Evolutionary conservation across 2,113 vertebrate species (phyloP).

Genomic region (Heterotilapia buettikoferi): DNA sequence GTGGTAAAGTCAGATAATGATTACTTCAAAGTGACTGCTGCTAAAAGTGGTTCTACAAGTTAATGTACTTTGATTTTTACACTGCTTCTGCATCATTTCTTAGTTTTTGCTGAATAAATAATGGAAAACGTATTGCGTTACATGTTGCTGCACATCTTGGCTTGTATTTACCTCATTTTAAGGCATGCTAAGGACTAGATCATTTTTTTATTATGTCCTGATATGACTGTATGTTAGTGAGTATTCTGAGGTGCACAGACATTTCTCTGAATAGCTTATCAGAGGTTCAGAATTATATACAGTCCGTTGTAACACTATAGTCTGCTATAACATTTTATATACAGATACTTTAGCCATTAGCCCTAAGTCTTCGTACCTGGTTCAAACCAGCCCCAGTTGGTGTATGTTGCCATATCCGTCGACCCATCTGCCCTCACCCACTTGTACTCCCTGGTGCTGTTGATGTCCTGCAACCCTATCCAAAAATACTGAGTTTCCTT

Average conservation of each 20-base stretch:
- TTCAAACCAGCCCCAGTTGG: constrained; percentile 85
- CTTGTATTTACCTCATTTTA: not conserved
- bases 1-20: not conserved
- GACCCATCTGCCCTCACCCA: constrained; percentile 73
- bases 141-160: not conserved
- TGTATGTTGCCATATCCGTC: constrained; percentile 66
- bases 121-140: not conserved
- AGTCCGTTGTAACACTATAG: not conserved
- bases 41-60: not conserved
- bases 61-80: not conserved
- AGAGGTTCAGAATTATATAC: not conserved
- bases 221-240: not conserved
- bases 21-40: not conserved
- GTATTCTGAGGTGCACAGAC: not conserved
- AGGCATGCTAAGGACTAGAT: not conserved
- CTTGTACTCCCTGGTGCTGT: constrained; percentile 79
- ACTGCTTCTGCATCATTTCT: not conserved
- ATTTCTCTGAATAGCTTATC: not conserved
- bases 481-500: constrained; percentile 79
- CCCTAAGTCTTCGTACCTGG: constrained; percentile 71
- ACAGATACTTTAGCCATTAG: not conserved
- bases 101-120: not conserved
- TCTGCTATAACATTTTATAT: not conserved
- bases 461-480: constrained; percentile 82
- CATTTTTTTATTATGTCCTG: not conserved